Evolutionary conservation across 1,140 invertebrate species (phyloP).

Genomic region (Zaprionus tsacasi): DNA sequence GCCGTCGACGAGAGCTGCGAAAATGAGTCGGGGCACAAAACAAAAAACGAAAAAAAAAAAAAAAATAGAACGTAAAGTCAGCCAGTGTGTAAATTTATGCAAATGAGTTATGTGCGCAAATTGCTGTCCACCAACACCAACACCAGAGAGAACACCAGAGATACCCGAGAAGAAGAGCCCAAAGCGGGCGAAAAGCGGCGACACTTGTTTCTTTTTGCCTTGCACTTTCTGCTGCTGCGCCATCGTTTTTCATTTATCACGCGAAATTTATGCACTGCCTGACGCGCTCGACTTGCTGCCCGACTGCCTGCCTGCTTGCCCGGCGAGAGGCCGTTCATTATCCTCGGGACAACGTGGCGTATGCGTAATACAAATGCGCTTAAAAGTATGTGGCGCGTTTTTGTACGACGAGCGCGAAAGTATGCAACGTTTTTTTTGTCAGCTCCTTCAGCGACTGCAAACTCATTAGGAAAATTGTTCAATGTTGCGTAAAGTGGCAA

Average conservation of each 20-base stretch:
- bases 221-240: constrained; percentile 28
- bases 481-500: constrained; percentile 51
- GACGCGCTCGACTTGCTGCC: no score
- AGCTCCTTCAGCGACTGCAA: constrained; percentile 29
- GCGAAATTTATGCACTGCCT: constrained; percentile 70
- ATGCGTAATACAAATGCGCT: constrained; percentile 70
- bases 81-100: constrained; percentile 81
- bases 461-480: constrained; percentile 75
- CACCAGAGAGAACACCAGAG: constrained; percentile 5
- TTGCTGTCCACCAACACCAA: constrained; percentile 67
- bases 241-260: constrained; percentile 77
- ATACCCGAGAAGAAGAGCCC: background rate
- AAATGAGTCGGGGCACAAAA: constrained; percentile 49
- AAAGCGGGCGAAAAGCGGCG: constrained; percentile 51
- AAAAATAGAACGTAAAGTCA: constrained; percentile 45
- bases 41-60: constrained; percentile 14
- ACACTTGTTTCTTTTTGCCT: constrained; percentile 61
- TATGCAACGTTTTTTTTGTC: constrained; percentile 26
- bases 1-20: constrained; percentile 88
- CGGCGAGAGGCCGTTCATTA: constrained; percentile 29
- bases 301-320: constrained; percentile 2
- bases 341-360: constrained; percentile 35
- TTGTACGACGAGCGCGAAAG: constrained; percentile 29
- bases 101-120: constrained; percentile 82
- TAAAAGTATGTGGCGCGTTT: constrained; percentile 55